Evolutionary conservation across 2,888 invertebrate species (phyloP).

Genomic region (Apamea anceps): DNA sequence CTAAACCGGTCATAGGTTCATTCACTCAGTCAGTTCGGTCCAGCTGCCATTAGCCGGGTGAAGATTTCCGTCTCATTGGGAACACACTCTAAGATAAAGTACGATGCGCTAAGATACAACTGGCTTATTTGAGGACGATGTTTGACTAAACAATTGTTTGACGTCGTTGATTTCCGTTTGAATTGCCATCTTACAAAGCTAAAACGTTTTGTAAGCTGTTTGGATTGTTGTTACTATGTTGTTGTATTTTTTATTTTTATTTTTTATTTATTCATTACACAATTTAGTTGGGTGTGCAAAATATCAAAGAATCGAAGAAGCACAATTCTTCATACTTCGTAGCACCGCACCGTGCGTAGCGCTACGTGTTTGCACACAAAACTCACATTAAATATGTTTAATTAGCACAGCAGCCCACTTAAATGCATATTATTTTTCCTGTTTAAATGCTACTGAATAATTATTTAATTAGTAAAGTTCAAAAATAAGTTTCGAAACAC

Average conservation of each 20-base stretch:
- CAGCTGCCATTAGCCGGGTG: conserved; percentile 68
- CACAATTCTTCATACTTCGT: too few species aligned
- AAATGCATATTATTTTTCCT: conserved; percentile 37
- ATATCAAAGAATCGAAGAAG: not conserved
- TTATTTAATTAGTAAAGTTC: conserved; percentile 48
- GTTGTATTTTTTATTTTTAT: conserved; percentile 1
- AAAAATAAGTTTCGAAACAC: conserved; percentile 58
- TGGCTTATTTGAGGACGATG: conserved; percentile 53
- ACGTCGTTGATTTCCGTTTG: conserved; percentile 56
- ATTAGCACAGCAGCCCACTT: conserved; percentile 41
- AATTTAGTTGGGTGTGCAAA: not conserved
- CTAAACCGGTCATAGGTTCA: conserved; percentile 74
- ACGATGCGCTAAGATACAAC: conserved; percentile 56
- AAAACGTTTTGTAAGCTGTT: conserved; percentile 42
- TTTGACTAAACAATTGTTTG: conserved; percentile 52
- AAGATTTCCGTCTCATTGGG: conserved; percentile 63
- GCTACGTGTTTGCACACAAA: conserved; percentile 2
- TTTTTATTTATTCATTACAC: not conserved
- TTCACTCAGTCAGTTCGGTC: conserved; percentile 70
- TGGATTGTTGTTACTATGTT: conserved; percentile 22
- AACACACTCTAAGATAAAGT: conserved; percentile 46
- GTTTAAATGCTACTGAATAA: conserved; percentile 40
- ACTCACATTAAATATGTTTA: conserved; percentile 20
- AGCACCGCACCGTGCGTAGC: not conserved
- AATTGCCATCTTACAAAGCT: conserved; percentile 36